These are phyloP conservation scores for Tuta absoluta DNA, from an alignment of 2,888 invertebrate species.

Conservation along the genomic window DNA sequence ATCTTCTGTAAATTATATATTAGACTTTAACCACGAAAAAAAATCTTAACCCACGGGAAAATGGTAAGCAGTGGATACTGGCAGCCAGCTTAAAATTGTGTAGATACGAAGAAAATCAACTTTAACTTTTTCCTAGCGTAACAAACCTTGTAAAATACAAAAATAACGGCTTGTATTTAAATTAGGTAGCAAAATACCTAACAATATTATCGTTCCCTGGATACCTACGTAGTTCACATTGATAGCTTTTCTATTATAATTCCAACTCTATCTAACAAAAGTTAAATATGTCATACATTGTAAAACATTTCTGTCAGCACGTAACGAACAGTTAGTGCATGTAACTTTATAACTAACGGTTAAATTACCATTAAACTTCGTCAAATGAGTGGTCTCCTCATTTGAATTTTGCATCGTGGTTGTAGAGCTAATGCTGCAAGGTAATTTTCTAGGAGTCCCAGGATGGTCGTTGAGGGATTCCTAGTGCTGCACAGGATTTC, in stretches of 20 bases:
- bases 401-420: conserved; percentile 70
- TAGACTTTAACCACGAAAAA: no score
- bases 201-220: background rate
- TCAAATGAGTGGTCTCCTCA: conserved; percentile 73
- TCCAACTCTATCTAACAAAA: conserved; percentile 12
- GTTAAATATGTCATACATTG: conserved; percentile 10
- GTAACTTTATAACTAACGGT: conserved; percentile 71
- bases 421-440: conserved; percentile 57
- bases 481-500: conserved; percentile 31
- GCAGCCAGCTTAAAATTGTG: no score
- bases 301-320: background rate
- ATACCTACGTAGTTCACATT: background rate
- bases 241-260: background rate
- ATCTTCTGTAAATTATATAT: no score
- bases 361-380: conserved; percentile 77
- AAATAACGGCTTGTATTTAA: no score
- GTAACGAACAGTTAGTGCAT: conserved; percentile 30
- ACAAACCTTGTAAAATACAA: no score
- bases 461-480: conserved; percentile 58
- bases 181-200: background rate
- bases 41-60: no score
- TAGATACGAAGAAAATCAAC: no score
- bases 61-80: no score
- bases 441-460: conserved; percentile 72
- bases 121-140: no score